Evolutionary conservation across 2,888 invertebrate species (phyloP), one percentile per base, ranked within the genome.

Genomic region (Drosophila barbarae): DNA sequence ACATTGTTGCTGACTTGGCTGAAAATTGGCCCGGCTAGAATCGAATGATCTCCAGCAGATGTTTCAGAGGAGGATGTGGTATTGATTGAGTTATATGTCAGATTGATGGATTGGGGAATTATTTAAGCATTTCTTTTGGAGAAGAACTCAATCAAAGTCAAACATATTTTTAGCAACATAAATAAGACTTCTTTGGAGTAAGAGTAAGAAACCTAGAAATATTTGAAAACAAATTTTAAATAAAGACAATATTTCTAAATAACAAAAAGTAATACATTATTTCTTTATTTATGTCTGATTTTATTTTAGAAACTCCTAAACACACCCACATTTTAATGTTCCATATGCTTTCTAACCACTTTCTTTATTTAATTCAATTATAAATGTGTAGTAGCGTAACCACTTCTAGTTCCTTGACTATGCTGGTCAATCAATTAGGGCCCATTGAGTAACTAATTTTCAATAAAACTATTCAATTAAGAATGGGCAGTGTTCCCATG

Each of bases 401-500:
- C 35, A 51, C 65, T 32, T 35, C 32, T 26, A 26, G 23, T 18
- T 30, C 5, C 15, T 59, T 7, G 18, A 28, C 42, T 35, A 47
- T 64, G 39, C 46, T 13, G 44, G 30, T 26, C 23, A 41, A 72
- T 52, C 41, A 69, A 76, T 83, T 73, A 79, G 69, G 54, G 21
- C 12, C 61, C 69, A 77, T 76, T 77, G 76, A 69, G 60, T 47
- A 21, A 13, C 55, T 70, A 74, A 72, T 77, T 47, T 23, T 44
- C 61, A 70, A 67, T 73, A 41, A 53, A 68, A 73, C 69, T 68
- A 71, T 80, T 77, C 77, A 77, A 85, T 83, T 75, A 83, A 69
- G 67, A 65, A 72, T 56, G 66, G 73, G 64, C 46, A 77, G 72
- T 74, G 72, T 85, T 83, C 83, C 86, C 84, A 84, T 83, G 84